Percentiles rank a stretch among this genome's conserved stretches.
phyloP scores from a whole-genome alignment of 1,140 invertebrate species.

The Laupala kohalensis region DNA sequence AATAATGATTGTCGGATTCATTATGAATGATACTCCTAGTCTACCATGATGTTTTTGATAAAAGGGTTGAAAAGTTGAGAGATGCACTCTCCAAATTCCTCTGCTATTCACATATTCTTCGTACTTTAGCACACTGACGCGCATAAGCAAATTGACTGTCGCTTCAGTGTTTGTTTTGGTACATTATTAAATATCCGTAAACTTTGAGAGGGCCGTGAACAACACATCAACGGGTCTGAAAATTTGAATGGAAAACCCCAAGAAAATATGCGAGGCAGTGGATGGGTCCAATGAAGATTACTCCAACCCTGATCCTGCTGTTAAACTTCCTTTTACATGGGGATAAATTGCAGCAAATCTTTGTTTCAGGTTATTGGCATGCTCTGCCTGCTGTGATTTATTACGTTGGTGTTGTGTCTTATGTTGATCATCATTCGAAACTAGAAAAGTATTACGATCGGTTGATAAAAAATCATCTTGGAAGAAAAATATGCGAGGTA shows the following conservation, averaged over 20 bases:
- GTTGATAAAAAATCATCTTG: neutral
- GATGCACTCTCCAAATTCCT: too few species aligned
- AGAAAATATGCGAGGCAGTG: neutral
- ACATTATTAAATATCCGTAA: too few species aligned
- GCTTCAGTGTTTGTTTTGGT: too few species aligned
- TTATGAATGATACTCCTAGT: too few species aligned
- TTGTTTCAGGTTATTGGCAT: neutral
- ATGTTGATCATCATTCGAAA: neutral
- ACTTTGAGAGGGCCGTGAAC: too few species aligned
- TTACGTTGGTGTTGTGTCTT: neutral
- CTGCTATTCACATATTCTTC: too few species aligned
- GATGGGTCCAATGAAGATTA: neutral
- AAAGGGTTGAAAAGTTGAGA: too few species aligned
- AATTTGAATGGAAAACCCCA: neutral
- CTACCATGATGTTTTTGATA: too few species aligned
- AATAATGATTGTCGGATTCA: too few species aligned
- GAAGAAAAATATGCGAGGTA: neutral
- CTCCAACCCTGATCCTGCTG: neutral
- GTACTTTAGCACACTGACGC: too few species aligned
- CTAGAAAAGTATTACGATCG: neutral
- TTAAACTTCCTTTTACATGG: neutral
- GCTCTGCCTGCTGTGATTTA: neutral
- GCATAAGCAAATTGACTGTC: too few species aligned
- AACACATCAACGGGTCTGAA: too few species aligned
- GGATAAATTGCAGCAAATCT: neutral